phyloP scores from a whole-genome alignment of 2,113 vertebrate genomes.

The Gasterosteus nipponicus region DNA sequence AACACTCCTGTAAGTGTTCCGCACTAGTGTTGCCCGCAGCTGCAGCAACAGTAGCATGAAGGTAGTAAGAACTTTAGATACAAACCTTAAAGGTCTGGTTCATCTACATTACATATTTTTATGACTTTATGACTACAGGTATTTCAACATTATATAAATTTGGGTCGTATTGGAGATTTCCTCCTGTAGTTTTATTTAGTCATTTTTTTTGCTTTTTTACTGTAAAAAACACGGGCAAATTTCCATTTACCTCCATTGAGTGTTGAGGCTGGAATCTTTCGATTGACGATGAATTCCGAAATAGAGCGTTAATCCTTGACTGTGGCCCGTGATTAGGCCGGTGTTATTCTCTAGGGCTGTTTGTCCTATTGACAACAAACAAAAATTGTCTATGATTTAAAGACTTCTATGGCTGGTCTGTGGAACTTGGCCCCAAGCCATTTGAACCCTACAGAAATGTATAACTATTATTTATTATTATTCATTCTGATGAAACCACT shows the following conservation, averaged over 20 bases:
- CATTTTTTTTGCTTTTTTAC: background rate
- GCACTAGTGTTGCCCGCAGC: slow-evolving; percentile 37
- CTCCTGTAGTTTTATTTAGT: background rate
- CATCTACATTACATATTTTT: slow-evolving; percentile 3
- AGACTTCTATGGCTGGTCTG: background rate
- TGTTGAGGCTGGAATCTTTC: background rate
- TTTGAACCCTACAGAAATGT: background rate
- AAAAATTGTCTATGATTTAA: background rate
- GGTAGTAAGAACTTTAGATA: slow-evolving; percentile 31
- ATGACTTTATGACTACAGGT: background rate
- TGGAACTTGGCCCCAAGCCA: background rate
- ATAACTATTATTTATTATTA: background rate
- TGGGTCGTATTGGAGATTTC: background rate
- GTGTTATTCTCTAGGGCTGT: background rate
- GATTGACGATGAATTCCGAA: background rate
- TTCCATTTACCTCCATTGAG: background rate
- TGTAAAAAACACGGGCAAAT: background rate
- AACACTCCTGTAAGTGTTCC: slow-evolving; percentile 22
- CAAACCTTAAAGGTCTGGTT: slow-evolving; percentile 41
- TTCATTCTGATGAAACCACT: background rate
- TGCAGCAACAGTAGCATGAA: slow-evolving; percentile 33
- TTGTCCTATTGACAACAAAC: background rate
- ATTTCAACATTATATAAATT: background rate
- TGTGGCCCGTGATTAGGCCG: background rate
- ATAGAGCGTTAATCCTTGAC: background rate